Conservation (phyloP, 2,113 vertebrate species). For the Charadrius vociferus region DNA sequence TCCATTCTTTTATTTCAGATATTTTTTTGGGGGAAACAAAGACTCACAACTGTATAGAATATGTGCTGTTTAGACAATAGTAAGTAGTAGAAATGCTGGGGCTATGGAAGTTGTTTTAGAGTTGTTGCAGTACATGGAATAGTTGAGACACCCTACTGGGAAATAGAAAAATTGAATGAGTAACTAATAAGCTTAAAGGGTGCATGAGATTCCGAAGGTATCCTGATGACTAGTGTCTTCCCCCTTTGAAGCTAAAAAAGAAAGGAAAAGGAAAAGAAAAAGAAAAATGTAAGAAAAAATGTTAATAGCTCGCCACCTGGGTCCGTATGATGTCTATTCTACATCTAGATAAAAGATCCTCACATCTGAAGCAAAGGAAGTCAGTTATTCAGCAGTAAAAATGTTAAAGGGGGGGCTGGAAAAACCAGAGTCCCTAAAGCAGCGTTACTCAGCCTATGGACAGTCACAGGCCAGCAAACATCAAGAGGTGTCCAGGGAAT, state of each 20-base stretch:
- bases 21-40: accelerated
- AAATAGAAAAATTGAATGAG: background rate
- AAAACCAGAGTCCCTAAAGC: background rate
- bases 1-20: background rate
- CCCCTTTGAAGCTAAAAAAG: background rate
- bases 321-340: background rate
- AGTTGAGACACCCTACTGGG: background rate
- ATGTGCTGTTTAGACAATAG: background rate
- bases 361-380: background rate
- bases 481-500: background rate
- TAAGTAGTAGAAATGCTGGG: background rate
- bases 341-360: background rate
- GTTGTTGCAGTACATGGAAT: background rate
- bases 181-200: background rate
- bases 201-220: background rate
- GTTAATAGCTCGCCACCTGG: background rate
- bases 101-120: background rate
- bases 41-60: background rate
- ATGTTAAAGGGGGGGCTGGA: background rate
- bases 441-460: background rate
- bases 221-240: background rate
- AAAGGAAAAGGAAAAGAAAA: background rate
- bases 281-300: background rate
- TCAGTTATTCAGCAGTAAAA: background rate
- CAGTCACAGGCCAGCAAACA: background rate